phyloP scores from a whole-genome alignment of 1,140 invertebrate species.

The Cepaea nemoralis region DNA sequence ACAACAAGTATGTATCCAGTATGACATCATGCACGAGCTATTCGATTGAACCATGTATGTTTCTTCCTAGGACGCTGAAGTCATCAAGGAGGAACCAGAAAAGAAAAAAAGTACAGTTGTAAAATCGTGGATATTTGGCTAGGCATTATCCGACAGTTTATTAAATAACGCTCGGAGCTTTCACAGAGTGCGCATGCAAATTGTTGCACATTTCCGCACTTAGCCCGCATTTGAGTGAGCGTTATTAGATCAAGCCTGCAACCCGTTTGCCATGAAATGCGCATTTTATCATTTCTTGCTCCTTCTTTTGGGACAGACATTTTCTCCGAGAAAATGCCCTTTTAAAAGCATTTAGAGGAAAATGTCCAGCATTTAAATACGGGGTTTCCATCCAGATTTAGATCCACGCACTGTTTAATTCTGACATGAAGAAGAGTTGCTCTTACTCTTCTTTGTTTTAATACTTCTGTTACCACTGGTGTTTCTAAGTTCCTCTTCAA shows the following conservation, averaged over 20 bases:
- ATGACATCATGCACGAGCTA: neutral
- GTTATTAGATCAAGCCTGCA: conserved; percentile 9
- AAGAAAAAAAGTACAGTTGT: neutral
- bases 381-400: neutral
- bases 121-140: neutral
- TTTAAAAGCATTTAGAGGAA: conserved; percentile 13
- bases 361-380: neutral
- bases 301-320: neutral
- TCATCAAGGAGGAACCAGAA: neutral
- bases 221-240: conserved; percentile 12
- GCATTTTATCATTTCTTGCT: neutral
- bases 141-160: neutral
- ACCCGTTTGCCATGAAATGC: neutral
- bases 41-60: neutral
- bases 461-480: neutral
- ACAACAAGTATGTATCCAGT: neutral
- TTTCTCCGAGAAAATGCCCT: neutral
- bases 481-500: neutral
- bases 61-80: neutral
- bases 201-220: neutral
- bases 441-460: neutral
- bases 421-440: neutral
- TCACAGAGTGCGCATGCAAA: neutral
- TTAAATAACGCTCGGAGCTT: conserved; percentile 2
- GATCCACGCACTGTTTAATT: neutral